These are phyloP conservation scores for Alfaro cultratus DNA, from an alignment of 2,797 vertebrate species.

Conservation along the genomic window DNA sequence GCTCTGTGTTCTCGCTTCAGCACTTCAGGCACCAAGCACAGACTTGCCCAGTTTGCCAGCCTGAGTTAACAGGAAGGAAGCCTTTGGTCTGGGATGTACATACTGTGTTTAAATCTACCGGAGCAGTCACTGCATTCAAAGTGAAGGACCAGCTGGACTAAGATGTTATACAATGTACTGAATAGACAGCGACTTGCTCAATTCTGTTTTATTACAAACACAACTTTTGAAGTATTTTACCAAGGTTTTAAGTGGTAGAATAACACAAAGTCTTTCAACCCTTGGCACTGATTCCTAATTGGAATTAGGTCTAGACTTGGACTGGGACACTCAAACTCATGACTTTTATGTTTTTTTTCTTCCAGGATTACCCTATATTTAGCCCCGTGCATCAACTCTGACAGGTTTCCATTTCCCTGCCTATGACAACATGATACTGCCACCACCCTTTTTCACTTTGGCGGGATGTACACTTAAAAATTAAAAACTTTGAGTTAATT, in stretches of 20 bases:
- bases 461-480: neutral
- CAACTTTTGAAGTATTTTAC: neutral
- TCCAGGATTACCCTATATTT: neutral
- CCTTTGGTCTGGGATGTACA: slow-evolving; percentile 5
- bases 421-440: neutral
- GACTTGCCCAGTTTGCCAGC: slow-evolving; percentile 67
- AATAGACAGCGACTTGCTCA: neutral
- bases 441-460: neutral
- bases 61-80: slow-evolving; percentile 52
- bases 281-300: neutral
- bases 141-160: neutral
- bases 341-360: neutral
- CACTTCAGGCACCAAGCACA: slow-evolving; percentile 62
- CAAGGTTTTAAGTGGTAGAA: neutral
- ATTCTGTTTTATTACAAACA: neutral
- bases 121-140: slow-evolving; percentile 7
- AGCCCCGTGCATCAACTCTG: neutral
- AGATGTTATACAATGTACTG: neutral
- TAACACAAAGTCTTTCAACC: neutral
- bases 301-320: neutral
- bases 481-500: too few species aligned
- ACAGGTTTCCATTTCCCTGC: neutral
- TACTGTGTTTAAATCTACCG: slow-evolving; percentile 10
- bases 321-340: neutral
- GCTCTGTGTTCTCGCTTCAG: slow-evolving; percentile 69